Evolutionary conservation across 2,113 vertebrate genomes (phyloP), one percentile per base, ranked within the genome.

Genomic region (Seriola dumerili): DNA sequence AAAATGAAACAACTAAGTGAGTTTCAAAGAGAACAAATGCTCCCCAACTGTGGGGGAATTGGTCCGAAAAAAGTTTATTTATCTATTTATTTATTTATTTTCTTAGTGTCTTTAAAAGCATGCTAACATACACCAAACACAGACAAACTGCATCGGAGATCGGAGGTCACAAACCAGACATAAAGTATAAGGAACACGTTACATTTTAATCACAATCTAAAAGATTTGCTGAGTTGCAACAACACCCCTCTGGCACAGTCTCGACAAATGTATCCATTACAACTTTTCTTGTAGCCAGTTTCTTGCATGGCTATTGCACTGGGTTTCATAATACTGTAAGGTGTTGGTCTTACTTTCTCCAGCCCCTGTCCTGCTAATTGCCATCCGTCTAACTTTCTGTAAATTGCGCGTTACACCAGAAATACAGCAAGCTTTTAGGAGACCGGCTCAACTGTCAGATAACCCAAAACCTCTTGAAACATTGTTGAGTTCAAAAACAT

Each of bases 271-370:
- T 25, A 44, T 70, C 68, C 32, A 42, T 57, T 32, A 42, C 3
- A 52, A 14, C 6, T 48, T 55, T 66, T 21, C 63, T 66, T 46
- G n/a, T 17, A 1, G 50, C 50, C 25, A 42, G 32, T 72, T 65
- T 76, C 54, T 63, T 73, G 72, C 81, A 34, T 50, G 25, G 7
- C 46, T 62, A 21, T 83, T 88, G 71, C 72, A 74, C 34, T 54
- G 13, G 12, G 32, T 79, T 89, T 79, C 67, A 68, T 84, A 69
- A 81, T 76, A 40, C 13, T 58, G 11, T 38, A 23, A 50, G 46
- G 44, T 52, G 40, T 12, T 19, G n/a, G 36, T 19, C 29, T 71
- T 19, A 19, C 62, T 66, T 38, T 50, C 40, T 59, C 64, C 59
- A 55, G 65, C 44, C 19, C 25, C 50, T 80, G 57, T 25, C 10